phyloP scores from a whole-genome alignment of 2,797 vertebrate species.

The Pyrrhura leucotis region DNA sequence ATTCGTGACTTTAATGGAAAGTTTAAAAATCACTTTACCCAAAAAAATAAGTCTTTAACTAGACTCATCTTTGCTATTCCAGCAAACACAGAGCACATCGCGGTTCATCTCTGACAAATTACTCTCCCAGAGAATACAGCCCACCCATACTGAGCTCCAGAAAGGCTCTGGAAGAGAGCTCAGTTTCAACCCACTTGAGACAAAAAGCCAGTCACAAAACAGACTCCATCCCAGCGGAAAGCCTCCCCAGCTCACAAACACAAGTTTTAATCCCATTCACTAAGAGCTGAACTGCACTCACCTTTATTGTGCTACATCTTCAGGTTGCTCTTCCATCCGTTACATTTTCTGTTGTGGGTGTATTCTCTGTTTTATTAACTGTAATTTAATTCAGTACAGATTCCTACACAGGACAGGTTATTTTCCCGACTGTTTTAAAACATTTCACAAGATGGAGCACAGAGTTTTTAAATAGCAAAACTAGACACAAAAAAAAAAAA shows the following conservation, averaged over 20 bases:
- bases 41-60: constrained; percentile 20
- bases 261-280: background rate
- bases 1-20: background rate
- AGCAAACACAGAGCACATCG: constrained; percentile 7
- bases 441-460: background rate
- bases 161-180: constrained; percentile 2
- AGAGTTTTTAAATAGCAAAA: background rate
- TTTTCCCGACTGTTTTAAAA: constrained; percentile 30
- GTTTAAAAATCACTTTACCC: constrained; percentile 8
- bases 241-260: background rate
- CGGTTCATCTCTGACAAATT: constrained; percentile 34
- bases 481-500: background rate
- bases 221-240: background rate
- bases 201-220: background rate
- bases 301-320: background rate
- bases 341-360: background rate
- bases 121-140: constrained; percentile 34
- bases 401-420: background rate
- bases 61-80: background rate
- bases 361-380: constrained; percentile 27
- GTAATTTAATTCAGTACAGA: background rate
- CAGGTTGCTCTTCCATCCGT: background rate
- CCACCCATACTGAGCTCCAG: constrained; percentile 2
- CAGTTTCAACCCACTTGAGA: constrained; percentile 1
- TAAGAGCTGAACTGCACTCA: background rate